Base-by-base conservation (phyloP, 2,797 vertebrate genomes). In the Chelonia mydas region DNA sequence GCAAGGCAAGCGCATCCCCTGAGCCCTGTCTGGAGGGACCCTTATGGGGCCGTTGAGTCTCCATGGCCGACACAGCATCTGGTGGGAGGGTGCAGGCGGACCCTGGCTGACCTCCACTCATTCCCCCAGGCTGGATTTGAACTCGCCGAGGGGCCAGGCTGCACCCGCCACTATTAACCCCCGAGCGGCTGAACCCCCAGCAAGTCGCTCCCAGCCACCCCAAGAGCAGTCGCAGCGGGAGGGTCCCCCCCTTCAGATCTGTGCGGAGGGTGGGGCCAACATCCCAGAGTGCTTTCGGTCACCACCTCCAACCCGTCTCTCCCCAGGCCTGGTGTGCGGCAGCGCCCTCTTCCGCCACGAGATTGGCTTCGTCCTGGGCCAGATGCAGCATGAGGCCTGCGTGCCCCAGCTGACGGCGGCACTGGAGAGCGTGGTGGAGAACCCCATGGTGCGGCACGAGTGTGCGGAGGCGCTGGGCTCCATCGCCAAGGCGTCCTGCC, bases 371-470 rank as follows among this genome's bases (percentile, higher is more conserved):
- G 99, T 99, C 37, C 98, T 99, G 93, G 99, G 99, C 23, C 99
- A 99, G 98, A 98, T 99, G 97, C 99, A 99, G 98, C 98, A 99
- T 0, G 98, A 99, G 47, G 99, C 99, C 1, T 98, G 99, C 0
- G 97, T 99, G 68, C 98, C 99, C 0, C 98, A 98, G 76, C 98
- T 99, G 93, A 86, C 94, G 0, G 98, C 98, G 0, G 89, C 98
- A 0, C 98, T 99, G 97, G 93, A 98, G 81, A 95, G 80, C 17
- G 15, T 11, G 0, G 5, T 95, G 0, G 99, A 99, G 98, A 99
- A 61, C 97, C 98, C 99, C 95, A 99, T 99, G 99, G 99, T 99
- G 85, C 98, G 99, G 2, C 99, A 99, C 0, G 99, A 99, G 96
- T 99, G 99, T 0, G 99, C 99, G 0, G 99, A 99, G 97, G 99